Percentiles rank a stretch among this genome's conserved stretches.
These are phyloP conservation scores for Poeciliopsis retropinna DNA, from an alignment of 2,113 vertebrate genomes.

Conservation along the genomic window DNA sequence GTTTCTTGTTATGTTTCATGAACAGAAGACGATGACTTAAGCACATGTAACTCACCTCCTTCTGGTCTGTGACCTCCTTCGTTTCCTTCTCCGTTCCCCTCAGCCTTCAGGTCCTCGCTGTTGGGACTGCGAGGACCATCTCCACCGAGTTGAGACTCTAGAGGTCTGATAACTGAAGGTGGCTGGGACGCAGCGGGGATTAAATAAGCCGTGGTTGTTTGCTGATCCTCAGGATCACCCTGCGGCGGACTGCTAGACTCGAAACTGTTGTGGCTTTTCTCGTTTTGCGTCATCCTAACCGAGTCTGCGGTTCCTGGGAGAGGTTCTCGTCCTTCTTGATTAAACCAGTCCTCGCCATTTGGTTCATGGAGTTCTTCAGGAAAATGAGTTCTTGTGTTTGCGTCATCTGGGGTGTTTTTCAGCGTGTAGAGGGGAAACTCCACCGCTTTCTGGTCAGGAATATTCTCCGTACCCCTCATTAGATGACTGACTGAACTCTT, in stretches of 20 bases:
- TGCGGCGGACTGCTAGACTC: conserved; percentile 19
- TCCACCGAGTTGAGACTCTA: conserved; percentile 51
- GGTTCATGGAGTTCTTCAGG: neutral
- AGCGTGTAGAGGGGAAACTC: conserved; percentile 2
- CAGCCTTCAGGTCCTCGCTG: conserved; percentile 13
- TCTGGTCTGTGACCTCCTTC: conserved; percentile 39
- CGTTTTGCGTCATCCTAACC: neutral
- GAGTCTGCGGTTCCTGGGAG: conserved; percentile 11
- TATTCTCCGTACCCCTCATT: conserved; percentile 10
- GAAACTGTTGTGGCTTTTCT: conserved; percentile 1
- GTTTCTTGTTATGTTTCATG: no score
- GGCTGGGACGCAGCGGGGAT: conserved; percentile 63
- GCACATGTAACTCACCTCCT: conserved; percentile 80
- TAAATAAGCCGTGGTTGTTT: conserved; percentile 49
- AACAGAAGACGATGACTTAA: no score
- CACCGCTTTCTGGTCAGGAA: conserved; percentile 4
- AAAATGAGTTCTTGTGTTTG: conserved; percentile 10
- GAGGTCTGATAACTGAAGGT: conserved; percentile 41
- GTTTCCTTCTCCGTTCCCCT: conserved; percentile 21
- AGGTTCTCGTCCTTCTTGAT: conserved; percentile 21
- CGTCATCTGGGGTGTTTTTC: neutral
- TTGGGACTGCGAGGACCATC: conserved; percentile 69
- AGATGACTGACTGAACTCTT: conserved; percentile 10
- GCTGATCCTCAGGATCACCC: conserved; percentile 11
- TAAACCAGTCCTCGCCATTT: neutral